These are phyloP conservation scores for Apodemus agrarius DNA, from an alignment of 2,797 vertebrate genomes.

Conservation along the genomic window DNA sequence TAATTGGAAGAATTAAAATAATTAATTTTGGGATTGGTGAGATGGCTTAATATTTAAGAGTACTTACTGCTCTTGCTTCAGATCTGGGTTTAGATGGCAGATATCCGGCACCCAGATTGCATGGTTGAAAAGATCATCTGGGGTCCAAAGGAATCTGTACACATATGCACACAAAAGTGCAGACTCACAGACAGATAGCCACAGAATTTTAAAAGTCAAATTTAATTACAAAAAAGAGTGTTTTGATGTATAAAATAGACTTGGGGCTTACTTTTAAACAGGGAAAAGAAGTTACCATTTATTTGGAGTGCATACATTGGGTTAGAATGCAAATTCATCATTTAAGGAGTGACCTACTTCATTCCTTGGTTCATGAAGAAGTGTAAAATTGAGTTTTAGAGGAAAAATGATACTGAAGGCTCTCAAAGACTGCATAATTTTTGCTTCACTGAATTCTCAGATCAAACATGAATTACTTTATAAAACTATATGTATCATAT, in stretches of 20 bases:
- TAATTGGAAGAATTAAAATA: background rate
- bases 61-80: background rate
- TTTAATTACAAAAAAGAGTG: background rate
- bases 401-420: background rate
- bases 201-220: background rate
- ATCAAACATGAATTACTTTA: background rate
- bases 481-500: background rate
- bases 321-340: background rate
- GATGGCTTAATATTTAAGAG: background rate
- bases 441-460: slow-evolving; percentile 2
- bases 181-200: background rate
- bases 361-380: background rate
- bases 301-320: background rate
- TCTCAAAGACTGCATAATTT: background rate
- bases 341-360: background rate
- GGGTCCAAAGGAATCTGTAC: background rate
- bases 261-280: background rate
- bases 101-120: background rate
- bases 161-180: background rate
- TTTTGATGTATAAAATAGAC: background rate
- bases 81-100: background rate
- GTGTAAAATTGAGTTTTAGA: background rate
- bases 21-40: background rate
- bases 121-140: background rate
- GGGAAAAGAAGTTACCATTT: background rate